Conservation (phyloP, 2,797 vertebrate species). For the Xerus rutilus region DNA sequence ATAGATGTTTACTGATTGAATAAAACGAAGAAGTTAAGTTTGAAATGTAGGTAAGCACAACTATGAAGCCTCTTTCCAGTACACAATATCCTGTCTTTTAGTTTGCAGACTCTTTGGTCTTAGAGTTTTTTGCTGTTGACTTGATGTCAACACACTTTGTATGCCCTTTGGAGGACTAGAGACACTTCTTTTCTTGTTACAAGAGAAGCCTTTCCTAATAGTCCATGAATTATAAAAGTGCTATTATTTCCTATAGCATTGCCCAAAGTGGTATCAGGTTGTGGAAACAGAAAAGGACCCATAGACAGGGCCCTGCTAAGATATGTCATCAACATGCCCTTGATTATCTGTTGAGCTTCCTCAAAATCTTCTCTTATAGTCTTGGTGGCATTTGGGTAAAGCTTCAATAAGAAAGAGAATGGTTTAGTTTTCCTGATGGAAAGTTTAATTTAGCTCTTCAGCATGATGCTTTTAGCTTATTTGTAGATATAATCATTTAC, state of each 20-base stretch:
- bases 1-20: not conserved
- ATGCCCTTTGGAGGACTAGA: not conserved
- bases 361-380: slow-evolving; percentile 15
- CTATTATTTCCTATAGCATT: not conserved
- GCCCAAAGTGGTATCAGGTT: not conserved
- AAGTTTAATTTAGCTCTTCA: slow-evolving; percentile 78
- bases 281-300: not conserved
- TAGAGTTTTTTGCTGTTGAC: not conserved
- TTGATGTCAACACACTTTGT: not conserved
- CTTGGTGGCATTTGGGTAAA: slow-evolving; percentile 64
- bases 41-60: not conserved
- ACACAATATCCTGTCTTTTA: not conserved
- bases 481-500: slow-evolving; percentile 68
- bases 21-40: not conserved
- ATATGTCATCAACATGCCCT: not conserved
- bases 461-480: slow-evolving; percentile 65
- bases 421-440: slow-evolving; percentile 75
- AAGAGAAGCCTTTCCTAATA: not conserved
- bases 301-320: accelerated
- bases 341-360: not conserved
- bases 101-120: not conserved
- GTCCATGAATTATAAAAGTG: not conserved
- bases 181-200: not conserved
- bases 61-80: not conserved
- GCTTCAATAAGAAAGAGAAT: slow-evolving; percentile 33